Evolutionary conservation across 1,140 invertebrate species (phyloP), one percentile per base, ranked within the genome.

Genomic region (Ridgeia piscesae): DNA sequence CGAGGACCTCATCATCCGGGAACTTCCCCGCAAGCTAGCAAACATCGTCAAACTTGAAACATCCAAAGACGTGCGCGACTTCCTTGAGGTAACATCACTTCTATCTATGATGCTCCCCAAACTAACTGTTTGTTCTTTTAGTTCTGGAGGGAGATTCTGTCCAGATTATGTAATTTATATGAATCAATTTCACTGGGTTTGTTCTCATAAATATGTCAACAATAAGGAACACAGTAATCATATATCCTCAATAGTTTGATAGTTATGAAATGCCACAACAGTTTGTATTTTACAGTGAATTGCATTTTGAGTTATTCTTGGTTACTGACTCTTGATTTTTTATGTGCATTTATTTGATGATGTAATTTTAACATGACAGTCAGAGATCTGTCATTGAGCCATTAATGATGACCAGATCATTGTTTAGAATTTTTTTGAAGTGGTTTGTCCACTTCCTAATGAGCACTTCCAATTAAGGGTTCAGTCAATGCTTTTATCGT

Each of bases 1-100:
- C 33, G 94, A 95, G 89, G 93, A 94, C 42, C 91, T 94, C 27
- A 93, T 95, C 34, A 89, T 93, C 27, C 58, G 93, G 89, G 94
- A 94, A 89, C 34, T 94, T 31, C 92, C 94, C 8, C 93, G 92
- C 50, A 94, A 94, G 90, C 48, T 94, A 9, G n/a, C 91, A 4
- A 91, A 92, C 88, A 42, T 91, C 14, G 89, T 89, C n/a, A 90
- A 93, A 90, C 27, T 92, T 4, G 89, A 91, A 88, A 50, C 88
- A 34, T 50, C 58, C 9, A 93, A 88, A n/a, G 93, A 93, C 34
- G 35, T 93, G 31, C 88, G 92, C 35, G 92, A 93, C 31, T 34
- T 92, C 33, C 34, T 93, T 9, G 92, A 92, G 92, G 93, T 93
- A 89, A 89, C 77, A 77, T 4, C 11, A 11, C 42, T 42, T 4